Evolutionary conservation across 2,888 invertebrate genomes (phyloP).

Genomic region (Plebejus melissa): DNA sequence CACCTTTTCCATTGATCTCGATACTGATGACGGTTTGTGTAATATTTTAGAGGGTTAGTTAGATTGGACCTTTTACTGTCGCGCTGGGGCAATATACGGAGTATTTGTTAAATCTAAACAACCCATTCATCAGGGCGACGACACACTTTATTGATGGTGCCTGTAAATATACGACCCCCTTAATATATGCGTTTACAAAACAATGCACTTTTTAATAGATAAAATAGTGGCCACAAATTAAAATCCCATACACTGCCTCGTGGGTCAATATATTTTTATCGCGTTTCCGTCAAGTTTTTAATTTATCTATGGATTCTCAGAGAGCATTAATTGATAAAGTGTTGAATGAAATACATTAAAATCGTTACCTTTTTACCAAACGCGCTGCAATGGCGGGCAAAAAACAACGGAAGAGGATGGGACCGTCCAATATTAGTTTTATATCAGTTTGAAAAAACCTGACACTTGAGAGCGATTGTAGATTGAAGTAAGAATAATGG

Average conservation of each 20-base stretch:
- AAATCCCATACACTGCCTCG: constrained; percentile 47
- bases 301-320: constrained; percentile 40
- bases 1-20: constrained; percentile 41
- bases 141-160: constrained; percentile 53
- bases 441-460: constrained; percentile 71
- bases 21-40: constrained; percentile 33
- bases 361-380: constrained; percentile 49
- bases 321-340: constrained; percentile 35
- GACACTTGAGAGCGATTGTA: constrained; percentile 70
- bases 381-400: constrained; percentile 60
- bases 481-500: constrained; percentile 70
- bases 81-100: constrained; percentile 54
- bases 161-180: constrained; percentile 44
- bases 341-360: constrained; percentile 5
- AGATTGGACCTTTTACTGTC: constrained; percentile 56
- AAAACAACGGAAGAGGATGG: constrained; percentile 77
- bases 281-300: constrained; percentile 42
- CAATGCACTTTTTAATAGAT: constrained; percentile 28
- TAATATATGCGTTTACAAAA: constrained; percentile 35
- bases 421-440: constrained; percentile 78
- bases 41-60: constrained; percentile 31
- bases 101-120: constrained; percentile 54
- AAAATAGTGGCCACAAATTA: constrained; percentile 39
- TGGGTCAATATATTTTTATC: constrained; percentile 65
- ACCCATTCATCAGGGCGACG: constrained; percentile 65